A percentile compares a stretch with the other conserved stretches of the same genome.
phyloP scores from a whole-genome alignment of 1,140 invertebrate species.

The Papilio polyxenes region DNA sequence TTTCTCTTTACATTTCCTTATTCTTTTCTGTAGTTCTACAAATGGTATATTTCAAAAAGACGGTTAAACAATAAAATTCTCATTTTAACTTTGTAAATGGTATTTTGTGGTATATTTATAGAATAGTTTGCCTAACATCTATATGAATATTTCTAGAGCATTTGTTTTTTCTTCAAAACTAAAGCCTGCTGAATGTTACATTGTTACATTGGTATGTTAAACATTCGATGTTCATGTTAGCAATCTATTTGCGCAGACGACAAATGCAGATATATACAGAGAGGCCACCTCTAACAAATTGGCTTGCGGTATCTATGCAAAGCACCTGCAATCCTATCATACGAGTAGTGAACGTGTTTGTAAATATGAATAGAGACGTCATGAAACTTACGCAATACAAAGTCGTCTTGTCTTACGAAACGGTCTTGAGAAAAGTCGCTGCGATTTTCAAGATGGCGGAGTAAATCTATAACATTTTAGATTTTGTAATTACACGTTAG shows the following conservation, averaged over 20 bases:
- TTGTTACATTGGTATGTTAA: not conserved
- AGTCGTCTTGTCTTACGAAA: too few species aligned
- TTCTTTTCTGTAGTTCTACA: not conserved
- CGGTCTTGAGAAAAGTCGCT: too few species aligned
- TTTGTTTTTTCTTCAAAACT: too few species aligned
- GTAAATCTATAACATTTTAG: too few species aligned
- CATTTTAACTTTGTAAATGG: not conserved
- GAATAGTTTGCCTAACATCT: too few species aligned
- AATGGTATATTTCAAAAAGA: not conserved
- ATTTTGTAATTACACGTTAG: too few species aligned
- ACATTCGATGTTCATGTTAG: not conserved
- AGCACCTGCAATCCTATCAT: slow-evolving; percentile 6
- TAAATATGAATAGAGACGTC: not conserved
- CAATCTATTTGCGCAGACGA: not conserved
- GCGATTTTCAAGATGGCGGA: too few species aligned
- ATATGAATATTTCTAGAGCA: too few species aligned
- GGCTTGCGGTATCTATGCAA: slow-evolving; percentile 1
- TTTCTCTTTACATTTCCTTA: not conserved
- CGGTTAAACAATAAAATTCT: not conserved
- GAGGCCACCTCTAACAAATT: not conserved
- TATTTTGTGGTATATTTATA: too few species aligned
- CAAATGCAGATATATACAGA: not conserved
- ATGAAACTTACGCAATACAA: too few species aligned
- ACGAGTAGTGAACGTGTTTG: not conserved
- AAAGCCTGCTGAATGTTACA: too few species aligned